Conservation (phyloP, 2,888 invertebrate genomes). For the Sipha maydis region DNA sequence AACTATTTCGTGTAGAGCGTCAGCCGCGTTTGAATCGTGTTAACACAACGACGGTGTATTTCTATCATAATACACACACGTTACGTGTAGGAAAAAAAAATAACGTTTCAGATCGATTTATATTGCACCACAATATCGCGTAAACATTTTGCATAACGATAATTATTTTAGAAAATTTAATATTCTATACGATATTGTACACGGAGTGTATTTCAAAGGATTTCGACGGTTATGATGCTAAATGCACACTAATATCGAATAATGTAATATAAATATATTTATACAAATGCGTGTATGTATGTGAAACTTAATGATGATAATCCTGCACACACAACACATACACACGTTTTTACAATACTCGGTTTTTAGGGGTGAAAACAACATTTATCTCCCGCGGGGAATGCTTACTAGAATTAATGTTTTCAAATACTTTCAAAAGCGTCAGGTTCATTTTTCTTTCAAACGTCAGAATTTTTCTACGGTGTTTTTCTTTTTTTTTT, state of each 20-base stretch:
- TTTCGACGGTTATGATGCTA: slow-evolving; percentile 26
- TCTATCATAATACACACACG: too few relatives aligned
- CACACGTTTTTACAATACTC: neutral
- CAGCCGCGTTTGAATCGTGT: neutral
- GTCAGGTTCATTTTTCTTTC: slow-evolving; percentile 60
- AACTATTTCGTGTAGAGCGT: neutral
- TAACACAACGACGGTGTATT: neutral
- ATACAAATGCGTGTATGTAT: neutral
- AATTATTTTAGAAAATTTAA: slow-evolving; percentile 7
- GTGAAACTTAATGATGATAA: slow-evolving; percentile 48
- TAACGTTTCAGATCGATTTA: neutral
- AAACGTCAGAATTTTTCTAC: slow-evolving; percentile 61
- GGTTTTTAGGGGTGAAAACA: slow-evolving; percentile 51
- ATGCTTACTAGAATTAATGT: slow-evolving; percentile 50
- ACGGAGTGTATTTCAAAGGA: slow-evolving; percentile 16
- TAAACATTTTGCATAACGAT: neutral
- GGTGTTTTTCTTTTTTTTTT: slow-evolving; percentile 34
- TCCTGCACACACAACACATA: neutral
- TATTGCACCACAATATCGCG: neutral
- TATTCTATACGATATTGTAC: neutral
- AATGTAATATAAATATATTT: too few relatives aligned
- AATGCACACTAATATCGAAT: neutral
- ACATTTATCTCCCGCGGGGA: slow-evolving; percentile 60
- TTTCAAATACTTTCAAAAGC: slow-evolving; percentile 57
- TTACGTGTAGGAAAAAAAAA: too few relatives aligned